Conservation (phyloP, 2,888 invertebrate genomes). For the Brenthis ino region DNA sequence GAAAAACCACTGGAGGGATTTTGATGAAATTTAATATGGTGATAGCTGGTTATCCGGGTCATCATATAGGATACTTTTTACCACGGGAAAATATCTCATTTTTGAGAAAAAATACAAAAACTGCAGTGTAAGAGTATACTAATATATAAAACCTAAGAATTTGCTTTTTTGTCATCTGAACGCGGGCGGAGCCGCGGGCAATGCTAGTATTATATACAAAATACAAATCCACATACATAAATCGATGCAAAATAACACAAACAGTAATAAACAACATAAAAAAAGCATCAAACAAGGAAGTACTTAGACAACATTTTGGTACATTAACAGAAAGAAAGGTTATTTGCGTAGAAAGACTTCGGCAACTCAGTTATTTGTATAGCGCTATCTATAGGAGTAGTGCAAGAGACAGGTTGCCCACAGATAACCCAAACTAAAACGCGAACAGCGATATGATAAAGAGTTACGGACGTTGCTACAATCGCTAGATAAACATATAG, state of each 20-base stretch:
- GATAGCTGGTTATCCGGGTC: too few relatives aligned
- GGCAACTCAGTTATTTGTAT: constrained; percentile 36
- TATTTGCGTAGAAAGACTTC: constrained; percentile 32
- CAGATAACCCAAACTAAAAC: constrained; percentile 75
- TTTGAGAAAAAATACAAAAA: too few relatives aligned
- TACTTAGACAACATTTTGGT: neutral
- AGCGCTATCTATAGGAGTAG: constrained; percentile 46
- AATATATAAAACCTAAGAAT: too few relatives aligned
- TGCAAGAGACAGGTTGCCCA: constrained; percentile 74
- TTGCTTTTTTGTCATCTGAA: too few relatives aligned
- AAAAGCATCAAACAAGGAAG: neutral
- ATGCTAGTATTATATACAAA: neutral
- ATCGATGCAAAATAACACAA: neutral
- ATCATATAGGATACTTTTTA: too few relatives aligned
- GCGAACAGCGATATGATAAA: constrained; percentile 71
- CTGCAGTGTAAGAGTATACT: too few relatives aligned
- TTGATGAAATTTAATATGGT: too few relatives aligned
- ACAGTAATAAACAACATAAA: neutral
- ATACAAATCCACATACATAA: neutral
- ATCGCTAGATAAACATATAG: constrained; percentile 81
- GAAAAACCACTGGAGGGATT: too few relatives aligned
- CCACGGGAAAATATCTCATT: too few relatives aligned
- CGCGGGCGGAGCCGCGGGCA: too few relatives aligned
- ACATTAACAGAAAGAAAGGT: constrained; percentile 13
- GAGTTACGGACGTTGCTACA: constrained; percentile 61